phyloP scores from a whole-genome alignment of 2,888 invertebrate species.

The Rhyacophila evoluta region DNA sequence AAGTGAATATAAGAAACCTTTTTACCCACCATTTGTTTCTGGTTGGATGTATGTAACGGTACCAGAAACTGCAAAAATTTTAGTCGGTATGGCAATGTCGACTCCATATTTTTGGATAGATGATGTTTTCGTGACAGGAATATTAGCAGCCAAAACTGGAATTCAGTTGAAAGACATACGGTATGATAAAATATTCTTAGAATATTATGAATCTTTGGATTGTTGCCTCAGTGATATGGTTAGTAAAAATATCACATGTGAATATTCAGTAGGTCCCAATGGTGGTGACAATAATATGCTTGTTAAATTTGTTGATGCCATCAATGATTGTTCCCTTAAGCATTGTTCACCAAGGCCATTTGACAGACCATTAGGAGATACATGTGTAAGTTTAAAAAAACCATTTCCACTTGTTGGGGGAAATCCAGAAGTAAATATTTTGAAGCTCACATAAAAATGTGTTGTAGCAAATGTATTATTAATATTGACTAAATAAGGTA shows the following conservation, averaged over 20 bases:
- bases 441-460: conserved; percentile 35
- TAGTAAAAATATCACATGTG: conserved; percentile 72
- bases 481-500: no score
- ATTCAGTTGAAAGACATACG: conserved; percentile 72
- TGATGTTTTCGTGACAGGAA: conserved; percentile 87
- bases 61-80: conserved; percentile 70
- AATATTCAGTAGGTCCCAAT: conserved; percentile 80
- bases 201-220: conserved; percentile 78
- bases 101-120: conserved; percentile 92
- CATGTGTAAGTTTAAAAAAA: conserved; percentile 66
- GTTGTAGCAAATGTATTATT: no score
- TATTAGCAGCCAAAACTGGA: conserved; percentile 73
- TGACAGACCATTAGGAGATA: conserved; percentile 68
- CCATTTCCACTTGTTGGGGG: conserved; percentile 43
- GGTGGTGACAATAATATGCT: conserved; percentile 80
- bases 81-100: conserved; percentile 70
- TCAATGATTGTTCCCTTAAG: conserved; percentile 71
- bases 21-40: conserved; percentile 82
- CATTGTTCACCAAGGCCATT: conserved; percentile 68
- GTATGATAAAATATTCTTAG: conserved; percentile 72
- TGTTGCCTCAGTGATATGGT: conserved; percentile 79
- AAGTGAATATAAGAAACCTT: conserved; percentile 72
- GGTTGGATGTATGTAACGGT: conserved; percentile 89
- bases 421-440: conserved; percentile 48
- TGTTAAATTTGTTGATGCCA: conserved; percentile 73